phyloP scores from a whole-genome alignment of 2,797 vertebrate genomes.

The Rhinella marina region DNA sequence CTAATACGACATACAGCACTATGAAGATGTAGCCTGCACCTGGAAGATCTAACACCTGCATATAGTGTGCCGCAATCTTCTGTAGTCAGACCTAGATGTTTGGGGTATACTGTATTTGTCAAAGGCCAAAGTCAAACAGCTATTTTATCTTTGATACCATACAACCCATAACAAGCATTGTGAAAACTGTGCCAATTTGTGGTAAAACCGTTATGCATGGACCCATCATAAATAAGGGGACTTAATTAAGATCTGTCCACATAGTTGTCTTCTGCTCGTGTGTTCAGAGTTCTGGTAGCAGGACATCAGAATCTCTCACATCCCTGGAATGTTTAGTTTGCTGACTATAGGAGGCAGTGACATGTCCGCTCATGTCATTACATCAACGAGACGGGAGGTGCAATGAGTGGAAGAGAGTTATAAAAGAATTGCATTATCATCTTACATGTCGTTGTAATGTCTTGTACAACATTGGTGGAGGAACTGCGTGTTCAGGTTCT shows the following conservation, averaged over 20 bases:
- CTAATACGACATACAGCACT: background rate
- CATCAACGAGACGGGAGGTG: background rate
- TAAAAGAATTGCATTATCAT: background rate
- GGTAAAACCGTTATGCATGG: too few species aligned
- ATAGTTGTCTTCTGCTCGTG: background rate
- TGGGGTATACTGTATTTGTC: background rate
- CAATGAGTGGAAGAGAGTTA: background rate
- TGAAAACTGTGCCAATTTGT: too few species aligned
- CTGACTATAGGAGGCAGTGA: background rate
- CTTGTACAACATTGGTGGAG: background rate
- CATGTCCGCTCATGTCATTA: slow-evolving; percentile 3
- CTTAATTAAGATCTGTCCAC: too few species aligned
- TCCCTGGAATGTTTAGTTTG: background rate
- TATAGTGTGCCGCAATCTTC: background rate
- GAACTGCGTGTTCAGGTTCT: background rate
- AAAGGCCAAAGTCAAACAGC: too few species aligned
- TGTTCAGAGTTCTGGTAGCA: background rate
- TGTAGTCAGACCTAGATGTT: background rate
- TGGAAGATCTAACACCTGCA: background rate
- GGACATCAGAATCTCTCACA: background rate
- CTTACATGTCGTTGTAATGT: background rate
- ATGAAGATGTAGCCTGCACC: background rate
- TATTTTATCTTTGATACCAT: too few species aligned
- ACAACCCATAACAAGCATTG: too few species aligned
- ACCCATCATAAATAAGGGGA: too few species aligned